These are phyloP conservation scores for Dysmachus trigonus DNA, from an alignment of 2,888 invertebrate genomes.

Conservation along the genomic window DNA sequence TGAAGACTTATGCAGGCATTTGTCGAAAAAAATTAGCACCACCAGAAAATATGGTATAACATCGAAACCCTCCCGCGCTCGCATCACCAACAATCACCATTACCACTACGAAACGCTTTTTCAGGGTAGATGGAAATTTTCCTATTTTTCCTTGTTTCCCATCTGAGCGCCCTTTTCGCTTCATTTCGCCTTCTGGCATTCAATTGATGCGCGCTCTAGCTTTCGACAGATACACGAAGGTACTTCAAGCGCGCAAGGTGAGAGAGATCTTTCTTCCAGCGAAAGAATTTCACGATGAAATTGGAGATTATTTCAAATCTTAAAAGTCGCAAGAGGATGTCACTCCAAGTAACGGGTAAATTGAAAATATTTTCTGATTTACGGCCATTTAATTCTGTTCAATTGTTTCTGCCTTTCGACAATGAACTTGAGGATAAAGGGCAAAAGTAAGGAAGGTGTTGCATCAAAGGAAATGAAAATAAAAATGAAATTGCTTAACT, in stretches of 20 bases:
- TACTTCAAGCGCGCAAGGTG: background rate
- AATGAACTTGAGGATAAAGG: background rate
- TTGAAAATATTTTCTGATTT: background rate
- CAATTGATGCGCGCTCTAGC: background rate
- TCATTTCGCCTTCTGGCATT: background rate
- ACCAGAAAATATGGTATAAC: background rate
- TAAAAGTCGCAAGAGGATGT: background rate
- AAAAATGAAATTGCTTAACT: background rate
- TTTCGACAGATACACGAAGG: background rate
- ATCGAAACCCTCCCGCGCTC: no score
- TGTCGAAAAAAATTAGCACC: conserved; percentile 19
- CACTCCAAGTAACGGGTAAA: background rate
- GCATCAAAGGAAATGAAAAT: background rate
- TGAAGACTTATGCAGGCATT: conserved; percentile 31
- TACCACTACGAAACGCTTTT: background rate
- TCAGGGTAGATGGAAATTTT: background rate
- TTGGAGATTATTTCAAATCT: background rate
- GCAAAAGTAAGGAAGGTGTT: background rate
- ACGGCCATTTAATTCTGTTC: background rate
- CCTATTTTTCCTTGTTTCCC: background rate
- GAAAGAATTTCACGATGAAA: background rate
- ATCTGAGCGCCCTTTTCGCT: background rate
- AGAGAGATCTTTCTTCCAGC: background rate
- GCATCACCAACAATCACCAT: no score
- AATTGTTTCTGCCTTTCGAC: background rate